Conservation (phyloP, 2,888 invertebrate genomes). For the Unio pictorum region DNA sequence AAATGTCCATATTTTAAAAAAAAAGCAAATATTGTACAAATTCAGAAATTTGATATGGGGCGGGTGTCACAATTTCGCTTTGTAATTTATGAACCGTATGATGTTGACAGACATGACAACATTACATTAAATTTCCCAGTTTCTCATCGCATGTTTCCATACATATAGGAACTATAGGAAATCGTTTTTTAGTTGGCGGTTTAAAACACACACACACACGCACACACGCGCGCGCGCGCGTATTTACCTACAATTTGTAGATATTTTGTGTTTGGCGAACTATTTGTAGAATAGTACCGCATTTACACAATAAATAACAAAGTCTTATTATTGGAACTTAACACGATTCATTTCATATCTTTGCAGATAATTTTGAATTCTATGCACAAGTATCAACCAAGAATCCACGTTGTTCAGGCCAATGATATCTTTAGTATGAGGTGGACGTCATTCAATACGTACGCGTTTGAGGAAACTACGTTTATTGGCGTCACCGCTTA, state of each 20-base stretch:
- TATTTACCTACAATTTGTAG: not conserved
- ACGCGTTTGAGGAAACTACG: constrained; percentile 69
- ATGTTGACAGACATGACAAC: too few relatives aligned
- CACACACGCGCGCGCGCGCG: too few relatives aligned
- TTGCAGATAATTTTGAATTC: constrained; percentile 71
- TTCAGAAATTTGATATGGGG: too few relatives aligned
- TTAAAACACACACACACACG: too few relatives aligned
- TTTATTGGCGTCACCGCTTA: constrained; percentile 72
- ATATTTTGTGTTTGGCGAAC: not conserved
- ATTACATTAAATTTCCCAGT: too few relatives aligned
- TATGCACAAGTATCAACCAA: constrained; percentile 72
- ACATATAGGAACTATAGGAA: too few relatives aligned
- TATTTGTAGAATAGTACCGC: not conserved
- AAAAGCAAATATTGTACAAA: too few relatives aligned
- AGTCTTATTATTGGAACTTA: not conserved
- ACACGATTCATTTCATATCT: constrained; percentile 3
- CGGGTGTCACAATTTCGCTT: too few relatives aligned
- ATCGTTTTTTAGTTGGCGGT: too few relatives aligned
- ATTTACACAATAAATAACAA: not conserved
- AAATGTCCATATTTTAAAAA: too few relatives aligned
- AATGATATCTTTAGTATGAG: constrained; percentile 77
- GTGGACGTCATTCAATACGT: constrained; percentile 70
- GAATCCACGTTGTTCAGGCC: constrained; percentile 70
- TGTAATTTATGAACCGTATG: too few relatives aligned
- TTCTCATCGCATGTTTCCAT: too few relatives aligned